These are phyloP conservation scores for Nanorana parkeri DNA, from an alignment of 2,113 vertebrate genomes.

Conservation along the genomic window DNA sequence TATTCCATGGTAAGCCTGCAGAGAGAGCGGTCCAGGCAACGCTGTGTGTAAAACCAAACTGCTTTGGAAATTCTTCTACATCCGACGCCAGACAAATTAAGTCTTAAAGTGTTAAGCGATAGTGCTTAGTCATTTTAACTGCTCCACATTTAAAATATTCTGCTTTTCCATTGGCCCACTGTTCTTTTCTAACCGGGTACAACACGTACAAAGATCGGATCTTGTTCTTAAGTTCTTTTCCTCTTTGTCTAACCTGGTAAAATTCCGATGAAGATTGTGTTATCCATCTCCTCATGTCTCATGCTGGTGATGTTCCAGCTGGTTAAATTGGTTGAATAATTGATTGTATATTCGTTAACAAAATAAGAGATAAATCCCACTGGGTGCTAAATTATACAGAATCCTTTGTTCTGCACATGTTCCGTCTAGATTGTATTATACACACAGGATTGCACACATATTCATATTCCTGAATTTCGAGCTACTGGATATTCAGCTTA, in stretches of 20 bases:
- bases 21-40: too few relatives aligned
- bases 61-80: too few relatives aligned
- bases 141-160: too few relatives aligned
- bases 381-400: conserved; percentile 31
- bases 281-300: neutral
- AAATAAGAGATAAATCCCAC: conserved; percentile 35
- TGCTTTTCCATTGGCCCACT: too few relatives aligned
- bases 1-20: too few relatives aligned
- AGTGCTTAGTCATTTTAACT: too few relatives aligned
- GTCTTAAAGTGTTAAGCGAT: too few relatives aligned
- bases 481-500: neutral
- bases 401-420: conserved; percentile 33
- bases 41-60: too few relatives aligned
- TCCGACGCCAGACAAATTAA: too few relatives aligned
- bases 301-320: conserved; percentile 32
- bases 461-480: neutral
- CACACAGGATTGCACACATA: conserved; percentile 21
- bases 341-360: conserved; percentile 39
- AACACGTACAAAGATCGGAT: too few relatives aligned
- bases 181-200: too few relatives aligned
- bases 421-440: conserved; percentile 34
- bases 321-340: conserved; percentile 47
- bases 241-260: neutral
- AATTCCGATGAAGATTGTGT: neutral
- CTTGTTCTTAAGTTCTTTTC: neutral